Base-by-base conservation (phyloP, 2,797 vertebrate species). In the Danio albolineatus region DNA sequence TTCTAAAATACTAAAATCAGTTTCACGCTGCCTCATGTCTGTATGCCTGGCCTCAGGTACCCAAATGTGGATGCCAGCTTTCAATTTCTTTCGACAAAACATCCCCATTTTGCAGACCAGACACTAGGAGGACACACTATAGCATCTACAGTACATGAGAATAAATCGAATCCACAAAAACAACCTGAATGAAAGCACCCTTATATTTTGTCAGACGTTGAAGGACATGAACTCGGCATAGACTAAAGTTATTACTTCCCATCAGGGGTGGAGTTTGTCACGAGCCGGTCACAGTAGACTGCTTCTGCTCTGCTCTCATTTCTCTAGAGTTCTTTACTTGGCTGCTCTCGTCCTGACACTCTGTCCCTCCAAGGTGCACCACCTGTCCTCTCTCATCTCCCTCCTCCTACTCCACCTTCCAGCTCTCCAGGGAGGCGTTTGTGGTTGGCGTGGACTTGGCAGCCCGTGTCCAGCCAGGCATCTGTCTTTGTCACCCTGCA, bases 321-420 rank as follows among this genome's bases (percentile, higher is more conserved):
- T 10, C n/a, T 76, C 64, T 44, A 79, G 17, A 13, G 19, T 67
- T 70, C 64, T 84, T 48, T 61, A 72, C 85, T 82, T 57, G 21
- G 44, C 66, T 70, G 75, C 66, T 49, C 44, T 9, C 51, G 7
- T 74, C 79, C 73, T 61, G 65, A 13, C 78, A 17, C 59, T 49
- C 76, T 56, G 71, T 85, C 83, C 79, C 81, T 79, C 75, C 66
- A 78, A 84, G 78, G 76, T 43, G 73, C 36, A 62, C 86, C 84
- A 84, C 78, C 79, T 87, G 84, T 83, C 82, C 56, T 65, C 56
- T 64, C 70, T 2, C 54, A n/a, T 75, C 73, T 71, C 64, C 6
- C 64, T 44, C 19, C n/a, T 59, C 60, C 56, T 7, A 16, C 57
- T 77, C 82, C 76, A 66, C 60, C 39, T 65, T 56, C 12, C 4